Evolutionary conservation across 35 echinoderm and acorn worm species (phyloP), one percentile per base, ranked within the genome.

Genomic region (Holothuria glaberrima): DNA sequence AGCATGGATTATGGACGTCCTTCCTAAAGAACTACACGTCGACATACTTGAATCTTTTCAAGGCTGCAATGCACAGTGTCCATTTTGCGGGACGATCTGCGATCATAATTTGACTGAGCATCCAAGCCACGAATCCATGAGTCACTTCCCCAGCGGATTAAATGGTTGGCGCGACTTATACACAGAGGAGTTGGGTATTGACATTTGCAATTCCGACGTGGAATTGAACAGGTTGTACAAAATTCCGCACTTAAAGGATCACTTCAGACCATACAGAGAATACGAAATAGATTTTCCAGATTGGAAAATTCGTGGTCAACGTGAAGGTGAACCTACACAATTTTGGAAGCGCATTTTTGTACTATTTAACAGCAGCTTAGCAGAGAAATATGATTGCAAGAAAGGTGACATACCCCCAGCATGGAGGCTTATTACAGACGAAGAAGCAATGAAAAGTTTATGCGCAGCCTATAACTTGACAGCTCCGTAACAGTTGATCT

Each of bases 251-350:
- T 18, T 12, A 19, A 17, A 6, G 9, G 20, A 9, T 30, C 30
- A 75, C 7, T 75, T 36, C 30, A 38, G 71, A 75, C 71, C 71
- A 75, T 75, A 75, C 71, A 75, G 24, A 41, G 71, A 75, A 4
- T 75, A 75, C 33, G 0, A 38, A 45, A 45, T 38, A 13, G 71
- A 75, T 22, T 75, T 22, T 19, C 71, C 71, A 38, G 35, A 75
- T 20, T 75, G 71, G 71, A 21, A 75, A 21, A 75, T 75, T 41
- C 31, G 71, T 6, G 71, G 71, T 41, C 20, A 9, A 20, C 0
- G 16, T 18, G 18, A 12, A 75, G 38, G 71, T 44, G 32, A 75
- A 44, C 71, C 71, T 38, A 75, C 30, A 13, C 10, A 75, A 18
- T 75, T 75, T 20, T 75, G 71, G 71, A 75, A 44, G 35, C 46